phyloP scores from a whole-genome alignment of 2,888 invertebrate species.

The Leptinotarsa tumamoca region DNA sequence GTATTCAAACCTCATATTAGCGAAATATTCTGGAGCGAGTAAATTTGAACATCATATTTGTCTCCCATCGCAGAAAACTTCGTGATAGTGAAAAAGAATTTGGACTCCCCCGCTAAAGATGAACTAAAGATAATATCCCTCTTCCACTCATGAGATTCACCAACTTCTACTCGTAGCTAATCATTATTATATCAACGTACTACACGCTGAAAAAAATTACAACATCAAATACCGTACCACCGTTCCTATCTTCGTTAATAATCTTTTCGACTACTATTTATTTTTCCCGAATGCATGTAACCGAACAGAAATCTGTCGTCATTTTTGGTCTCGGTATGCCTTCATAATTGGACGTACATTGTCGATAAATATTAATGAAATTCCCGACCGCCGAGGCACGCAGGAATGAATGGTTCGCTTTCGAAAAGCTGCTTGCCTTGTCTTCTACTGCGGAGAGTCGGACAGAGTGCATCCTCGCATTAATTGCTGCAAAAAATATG shows the following conservation, averaged over 20 bases:
- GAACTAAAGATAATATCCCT: too few species aligned
- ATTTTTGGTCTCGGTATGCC: conserved; percentile 31
- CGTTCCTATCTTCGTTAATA: conserved; percentile 31
- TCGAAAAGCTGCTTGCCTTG: conserved; percentile 40
- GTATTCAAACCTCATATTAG: too few species aligned
- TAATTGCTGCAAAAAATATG: conserved; percentile 34
- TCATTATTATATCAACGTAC: conserved; percentile 7
- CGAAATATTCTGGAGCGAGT: too few species aligned
- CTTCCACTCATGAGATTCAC: too few species aligned
- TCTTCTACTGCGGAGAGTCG: conserved; percentile 19
- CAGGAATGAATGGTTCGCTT: conserved; percentile 27
- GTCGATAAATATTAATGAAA: conserved; percentile 46
- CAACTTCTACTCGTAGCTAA: conserved; percentile 1
- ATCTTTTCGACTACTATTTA: conserved; percentile 21
- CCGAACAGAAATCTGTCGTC: conserved; percentile 28
- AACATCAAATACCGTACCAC: conserved; percentile 17
- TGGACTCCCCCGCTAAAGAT: too few species aligned
- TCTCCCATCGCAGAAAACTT: too few species aligned
- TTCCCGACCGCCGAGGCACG: conserved; percentile 33
- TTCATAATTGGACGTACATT: conserved; percentile 43
- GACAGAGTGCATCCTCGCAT: conserved; percentile 17
- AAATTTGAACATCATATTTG: too few species aligned
- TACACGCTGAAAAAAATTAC: not conserved
- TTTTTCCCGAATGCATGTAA: conserved; percentile 17
- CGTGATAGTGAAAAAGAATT: too few species aligned